Conservation (phyloP, 2,797 vertebrate genomes). For the Hapalemur alaotrensis region DNA sequence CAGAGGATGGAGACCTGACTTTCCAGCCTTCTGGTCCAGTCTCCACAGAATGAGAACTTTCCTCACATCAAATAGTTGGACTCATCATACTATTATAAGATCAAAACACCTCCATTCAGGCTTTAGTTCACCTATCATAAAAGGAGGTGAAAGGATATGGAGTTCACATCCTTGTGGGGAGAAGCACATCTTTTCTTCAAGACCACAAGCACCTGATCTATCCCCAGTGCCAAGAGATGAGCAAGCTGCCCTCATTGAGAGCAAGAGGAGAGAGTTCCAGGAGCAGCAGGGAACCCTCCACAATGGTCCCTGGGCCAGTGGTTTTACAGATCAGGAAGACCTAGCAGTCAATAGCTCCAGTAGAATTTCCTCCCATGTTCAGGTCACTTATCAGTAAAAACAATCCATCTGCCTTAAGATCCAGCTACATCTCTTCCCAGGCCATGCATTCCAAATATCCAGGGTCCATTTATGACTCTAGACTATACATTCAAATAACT, state of each 20-base stretch:
- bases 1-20: background rate
- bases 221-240: too few species aligned
- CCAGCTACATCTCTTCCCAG: background rate
- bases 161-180: background rate
- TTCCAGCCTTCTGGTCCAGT: background rate
- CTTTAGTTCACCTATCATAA: too few species aligned
- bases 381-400: background rate
- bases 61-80: background rate
- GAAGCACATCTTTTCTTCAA: background rate
- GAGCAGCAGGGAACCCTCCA: too few species aligned
- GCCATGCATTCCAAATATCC: background rate
- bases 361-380: background rate
- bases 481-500: background rate
- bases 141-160: too few species aligned
- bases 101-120: background rate
- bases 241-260: too few species aligned
- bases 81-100: background rate
- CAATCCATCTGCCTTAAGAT: background rate
- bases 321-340: background rate
- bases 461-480: background rate
- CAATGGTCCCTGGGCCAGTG: background rate
- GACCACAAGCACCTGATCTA: too few species aligned
- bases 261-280: too few species aligned
- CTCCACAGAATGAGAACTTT: background rate
- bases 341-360: background rate